Base-by-base conservation (phyloP, 2,113 vertebrate species). In the Antechinus flavipes region DNA sequence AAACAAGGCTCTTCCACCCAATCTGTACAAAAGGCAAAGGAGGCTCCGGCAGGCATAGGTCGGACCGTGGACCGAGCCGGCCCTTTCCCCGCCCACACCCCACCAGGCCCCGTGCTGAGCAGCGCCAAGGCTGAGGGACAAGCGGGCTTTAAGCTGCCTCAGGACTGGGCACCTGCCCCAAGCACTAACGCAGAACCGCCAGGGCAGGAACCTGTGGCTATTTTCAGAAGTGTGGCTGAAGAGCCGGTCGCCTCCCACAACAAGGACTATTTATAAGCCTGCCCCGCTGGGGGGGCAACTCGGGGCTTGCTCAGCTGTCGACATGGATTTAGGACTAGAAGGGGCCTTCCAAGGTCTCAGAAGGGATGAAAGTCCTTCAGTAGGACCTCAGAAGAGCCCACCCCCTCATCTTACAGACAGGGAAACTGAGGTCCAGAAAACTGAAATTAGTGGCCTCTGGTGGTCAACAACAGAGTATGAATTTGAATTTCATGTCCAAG, bases 11-110 rank as follows among this genome's bases (percentile, higher is more conserved):
- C 42, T 76, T 90, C 95, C 35, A 54, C 89, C 46, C 68, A 30
- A 42, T 94, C 58, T 84, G 89, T 91, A 91, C 95, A 96, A 91
- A 55, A 93, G 91, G 50, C 76, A 92, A 53, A 93, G 89, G 50
- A 93, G 93, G 95, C 90, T 90, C 90, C 23, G 93, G 61, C 55
- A 95, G 93, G 54, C 58, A 76, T 27, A 49, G n/a, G 91, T 95
- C 96, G 94, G 54, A 35, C 91, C 95, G 93, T 10, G 96, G 91
- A 94, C 76, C 92, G 92, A 93, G 61, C 95, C 49, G 10, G 50
- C 49, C 92, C 96, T 52, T 19, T 95, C 52, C 91, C 95, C 94
- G 93, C 91, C 96, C 95, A 93, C 46, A 52, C 61, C 95, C 90
- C 95, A 89, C 76, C 50, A 23, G 92, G 56, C 10, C 93, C 91